Conservation (phyloP, 2,797 vertebrate genomes). For the Anguilla anguilla region DNA sequence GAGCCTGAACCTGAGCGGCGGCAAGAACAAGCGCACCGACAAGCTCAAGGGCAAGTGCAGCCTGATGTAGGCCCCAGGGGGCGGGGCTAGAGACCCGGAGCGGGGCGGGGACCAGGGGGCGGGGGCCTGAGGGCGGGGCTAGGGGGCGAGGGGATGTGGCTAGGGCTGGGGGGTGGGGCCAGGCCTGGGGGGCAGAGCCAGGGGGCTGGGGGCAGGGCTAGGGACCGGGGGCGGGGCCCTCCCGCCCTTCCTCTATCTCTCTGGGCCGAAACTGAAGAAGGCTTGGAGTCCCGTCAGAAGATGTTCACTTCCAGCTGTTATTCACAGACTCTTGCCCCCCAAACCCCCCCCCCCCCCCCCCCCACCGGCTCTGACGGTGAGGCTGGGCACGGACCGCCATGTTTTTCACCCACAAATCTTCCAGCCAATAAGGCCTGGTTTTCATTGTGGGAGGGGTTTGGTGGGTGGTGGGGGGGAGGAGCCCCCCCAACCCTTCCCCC, state of each 20-base stretch:
- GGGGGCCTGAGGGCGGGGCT: not conserved
- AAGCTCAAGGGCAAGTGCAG: constrained; percentile 94
- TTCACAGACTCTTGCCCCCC: not conserved
- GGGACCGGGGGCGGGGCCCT: not conserved
- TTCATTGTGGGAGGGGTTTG: not conserved
- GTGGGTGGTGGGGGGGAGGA: not conserved
- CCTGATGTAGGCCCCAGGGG: constrained; percentile 80
- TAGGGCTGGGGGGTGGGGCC: not conserved
- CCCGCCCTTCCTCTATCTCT: not conserved
- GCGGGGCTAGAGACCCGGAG: not conserved
- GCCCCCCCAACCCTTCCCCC: not conserved
- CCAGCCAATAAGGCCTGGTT: not conserved
- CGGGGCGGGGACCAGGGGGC: not conserved
- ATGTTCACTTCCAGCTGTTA: not conserved
- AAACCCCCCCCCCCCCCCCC: not conserved
- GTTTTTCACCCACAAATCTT: not conserved
- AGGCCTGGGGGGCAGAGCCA: not conserved
- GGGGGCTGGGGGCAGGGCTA: not conserved
- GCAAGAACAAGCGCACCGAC: constrained; percentile 90
- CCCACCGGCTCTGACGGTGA: not conserved
- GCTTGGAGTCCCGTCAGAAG: not conserved
- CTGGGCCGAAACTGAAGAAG: not conserved
- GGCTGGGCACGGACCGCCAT: no score
- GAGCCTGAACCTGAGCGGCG: constrained; percentile 88
- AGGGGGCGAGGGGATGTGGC: not conserved